Evolutionary conservation across 2,113 vertebrate genomes (phyloP).

Genomic region (Chroicocephalus ridibundus): DNA sequence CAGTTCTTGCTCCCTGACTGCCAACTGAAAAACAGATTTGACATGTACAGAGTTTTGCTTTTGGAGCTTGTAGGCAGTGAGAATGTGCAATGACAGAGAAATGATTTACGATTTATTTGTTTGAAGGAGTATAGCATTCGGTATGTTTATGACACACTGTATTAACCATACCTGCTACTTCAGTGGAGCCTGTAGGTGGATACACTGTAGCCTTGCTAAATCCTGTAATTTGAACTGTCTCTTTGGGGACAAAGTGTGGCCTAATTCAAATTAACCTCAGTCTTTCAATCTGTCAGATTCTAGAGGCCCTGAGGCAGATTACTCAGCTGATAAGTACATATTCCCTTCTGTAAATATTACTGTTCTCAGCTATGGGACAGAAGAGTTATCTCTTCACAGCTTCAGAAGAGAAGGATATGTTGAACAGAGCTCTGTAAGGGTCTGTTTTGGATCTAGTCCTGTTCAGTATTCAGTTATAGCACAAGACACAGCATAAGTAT

Average conservation of each 20-base stretch:
- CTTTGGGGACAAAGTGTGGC: background rate
- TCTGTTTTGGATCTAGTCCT: background rate
- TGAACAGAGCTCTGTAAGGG: background rate
- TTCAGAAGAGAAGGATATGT: background rate
- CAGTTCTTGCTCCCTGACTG: background rate
- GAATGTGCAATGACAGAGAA: slow-evolving; percentile 4
- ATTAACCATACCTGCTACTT: slow-evolving; percentile 38
- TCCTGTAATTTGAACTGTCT: background rate
- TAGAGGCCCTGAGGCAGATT: background rate
- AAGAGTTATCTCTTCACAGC: background rate
- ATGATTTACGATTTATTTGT: slow-evolving; percentile 55
- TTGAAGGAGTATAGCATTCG: slow-evolving; percentile 13
- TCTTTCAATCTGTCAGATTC: background rate
- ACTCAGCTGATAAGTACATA: background rate
- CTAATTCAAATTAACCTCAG: background rate
- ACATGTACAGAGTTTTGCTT: slow-evolving; percentile 44
- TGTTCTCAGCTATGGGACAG: background rate
- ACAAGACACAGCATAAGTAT: background rate
- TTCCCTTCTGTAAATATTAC: background rate
- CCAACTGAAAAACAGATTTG: background rate
- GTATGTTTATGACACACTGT: slow-evolving; percentile 12
- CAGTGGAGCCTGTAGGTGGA: slow-evolving; percentile 14
- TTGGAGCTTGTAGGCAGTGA: slow-evolving; percentile 12
- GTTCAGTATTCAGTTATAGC: background rate
- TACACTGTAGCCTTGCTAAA: background rate